Evolutionary conservation across 2,888 invertebrate genomes (phyloP), one percentile per base, ranked within the genome.

Genomic region (Petrolisthes cinctipes): DNA sequence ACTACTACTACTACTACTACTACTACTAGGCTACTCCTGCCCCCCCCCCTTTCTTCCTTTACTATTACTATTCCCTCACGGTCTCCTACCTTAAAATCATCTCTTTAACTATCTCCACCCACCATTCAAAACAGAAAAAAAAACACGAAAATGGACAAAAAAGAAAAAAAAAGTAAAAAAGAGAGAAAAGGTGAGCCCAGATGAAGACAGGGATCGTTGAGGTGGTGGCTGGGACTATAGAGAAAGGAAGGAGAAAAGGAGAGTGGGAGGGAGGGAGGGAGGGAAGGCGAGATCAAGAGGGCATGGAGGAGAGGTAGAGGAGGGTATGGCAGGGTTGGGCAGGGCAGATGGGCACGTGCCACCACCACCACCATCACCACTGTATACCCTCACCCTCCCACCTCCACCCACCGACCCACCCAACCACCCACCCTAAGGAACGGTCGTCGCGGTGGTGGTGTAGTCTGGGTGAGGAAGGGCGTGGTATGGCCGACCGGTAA

Each of bases 281-380:
- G 51, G 68, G 82, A 82, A 68, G 56, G 61, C 51, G 68, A 82
- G 68, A 53, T 37, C 37, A 37, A 37, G 37, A 37, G 37, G 37
- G 37, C 37, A 37, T 51, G 56, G 82, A 68, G 68, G 53, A 23
- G 82, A 82, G 82, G 68, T 20, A 61, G 82, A 57, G 82, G 68
- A 57, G 82, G 82, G 66, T 37, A 37, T 37, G 37, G 37, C 37
- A 51, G 53, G 66, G 20, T 5, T 7, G 23, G 68, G 71, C 66
- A 51, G 53, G 66, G 82, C 37, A 82, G 37, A 66, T 66, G 4
- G 11, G 37, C 57, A 53, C 71, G 66, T 82, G 78, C 78, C 53
- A 78, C 51, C 51, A 51, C 51, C 51, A 51, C 51, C 78, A 54
- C 54, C 78, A 54, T n/a, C 53, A 23, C 37, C 81, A 81, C 57